phyloP scores from a whole-genome alignment of 2,888 invertebrate genomes.

The Tetrapedia diversipes region DNA sequence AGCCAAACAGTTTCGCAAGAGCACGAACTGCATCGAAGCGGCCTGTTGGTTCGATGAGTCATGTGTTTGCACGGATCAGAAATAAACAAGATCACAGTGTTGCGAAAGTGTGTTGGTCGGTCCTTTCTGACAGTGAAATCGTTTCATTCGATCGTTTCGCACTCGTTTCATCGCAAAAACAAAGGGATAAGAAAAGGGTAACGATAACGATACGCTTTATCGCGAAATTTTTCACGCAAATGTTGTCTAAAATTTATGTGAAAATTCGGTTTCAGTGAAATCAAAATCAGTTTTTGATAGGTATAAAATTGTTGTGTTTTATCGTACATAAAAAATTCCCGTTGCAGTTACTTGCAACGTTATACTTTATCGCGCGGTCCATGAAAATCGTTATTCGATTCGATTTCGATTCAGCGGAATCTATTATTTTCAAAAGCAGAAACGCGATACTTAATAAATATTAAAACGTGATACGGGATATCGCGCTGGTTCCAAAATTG shows the following conservation, averaged over 20 bases:
- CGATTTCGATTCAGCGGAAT: background rate
- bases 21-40: constrained; percentile 14
- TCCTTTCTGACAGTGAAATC: constrained; percentile 1
- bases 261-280: background rate
- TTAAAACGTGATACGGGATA: background rate
- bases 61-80: constrained; percentile 23
- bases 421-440: constrained; percentile 3
- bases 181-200: no score
- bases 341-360: no score
- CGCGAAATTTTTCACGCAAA: background rate
- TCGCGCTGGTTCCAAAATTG: background rate
- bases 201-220: no score
- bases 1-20: constrained; percentile 46
- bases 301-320: background rate
- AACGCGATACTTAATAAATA: constrained; percentile 18
- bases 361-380: background rate
- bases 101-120: constrained; percentile 7
- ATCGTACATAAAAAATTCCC: background rate
- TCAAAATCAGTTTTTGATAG: constrained; percentile 9
- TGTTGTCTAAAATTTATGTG: background rate
- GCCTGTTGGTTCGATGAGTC: constrained; percentile 35
- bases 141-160: background rate
- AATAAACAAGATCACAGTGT: constrained; percentile 27
- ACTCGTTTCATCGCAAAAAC: background rate
- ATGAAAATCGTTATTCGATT: constrained; percentile 21